Percentiles rank a stretch among this genome's conserved stretches.
Evolutionary conservation across 2,797 vertebrate genomes (phyloP).

Genomic region (Lophotriccus pileatus): DNA sequence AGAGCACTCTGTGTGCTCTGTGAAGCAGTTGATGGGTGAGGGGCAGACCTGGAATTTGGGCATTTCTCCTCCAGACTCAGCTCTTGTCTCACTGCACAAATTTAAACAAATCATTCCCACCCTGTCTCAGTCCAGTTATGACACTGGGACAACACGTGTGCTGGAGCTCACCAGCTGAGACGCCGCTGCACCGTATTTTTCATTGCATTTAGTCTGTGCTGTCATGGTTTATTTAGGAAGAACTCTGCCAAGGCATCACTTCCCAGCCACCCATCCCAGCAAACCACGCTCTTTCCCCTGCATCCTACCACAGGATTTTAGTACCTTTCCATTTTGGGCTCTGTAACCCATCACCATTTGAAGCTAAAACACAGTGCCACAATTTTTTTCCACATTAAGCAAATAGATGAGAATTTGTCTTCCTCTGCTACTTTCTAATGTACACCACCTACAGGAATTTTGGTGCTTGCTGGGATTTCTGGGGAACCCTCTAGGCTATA

Average conservation of each 20-base stretch:
- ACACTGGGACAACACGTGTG: not conserved
- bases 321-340: not conserved
- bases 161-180: not conserved
- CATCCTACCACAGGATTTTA: not conserved
- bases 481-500: not conserved
- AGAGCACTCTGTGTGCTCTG: not conserved
- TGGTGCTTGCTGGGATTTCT: not conserved
- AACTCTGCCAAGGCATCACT: not conserved
- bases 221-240: not conserved
- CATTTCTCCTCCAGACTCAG: not conserved
- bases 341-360: not conserved
- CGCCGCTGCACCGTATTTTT: fast-evolving
- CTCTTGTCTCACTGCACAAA: not conserved
- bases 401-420: not conserved
- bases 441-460: not conserved
- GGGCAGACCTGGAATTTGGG: not conserved
- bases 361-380: fast-evolving
- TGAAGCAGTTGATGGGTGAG: not conserved
- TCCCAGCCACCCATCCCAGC: not conserved
- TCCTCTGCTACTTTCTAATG: not conserved
- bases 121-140: not conserved
- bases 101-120: not conserved
- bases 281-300: not conserved
- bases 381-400: not conserved
- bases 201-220: not conserved